Conservation (phyloP, 2,113 vertebrate genomes). For the Thalassoma bifasciatum region DNA sequence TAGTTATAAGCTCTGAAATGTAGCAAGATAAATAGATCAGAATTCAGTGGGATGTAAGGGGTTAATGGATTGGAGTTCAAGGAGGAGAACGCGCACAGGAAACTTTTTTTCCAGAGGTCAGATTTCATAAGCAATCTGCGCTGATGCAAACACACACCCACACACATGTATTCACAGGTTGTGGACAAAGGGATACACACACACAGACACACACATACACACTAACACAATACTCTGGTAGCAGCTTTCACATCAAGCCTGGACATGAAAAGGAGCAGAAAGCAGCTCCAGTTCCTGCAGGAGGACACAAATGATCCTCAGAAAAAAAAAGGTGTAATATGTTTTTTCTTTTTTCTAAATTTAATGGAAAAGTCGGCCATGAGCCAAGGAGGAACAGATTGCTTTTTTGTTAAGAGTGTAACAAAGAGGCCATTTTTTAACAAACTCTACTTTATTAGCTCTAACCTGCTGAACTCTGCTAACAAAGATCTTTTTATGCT, state of each 20-base stretch:
- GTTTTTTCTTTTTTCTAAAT: background rate
- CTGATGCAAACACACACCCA: constrained; percentile 29
- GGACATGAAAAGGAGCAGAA: constrained; percentile 6
- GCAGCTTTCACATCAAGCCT: constrained; percentile 34
- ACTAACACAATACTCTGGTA: background rate
- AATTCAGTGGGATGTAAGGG: too few species aligned
- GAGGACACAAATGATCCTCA: background rate
- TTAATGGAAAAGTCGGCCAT: background rate
- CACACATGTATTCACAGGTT: constrained; percentile 2
- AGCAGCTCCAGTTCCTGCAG: background rate
- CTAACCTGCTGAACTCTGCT: background rate
- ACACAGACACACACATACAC: background rate
- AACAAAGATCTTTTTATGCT: background rate
- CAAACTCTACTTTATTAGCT: background rate
- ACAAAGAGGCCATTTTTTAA: constrained; percentile 6
- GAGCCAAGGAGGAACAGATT: background rate
- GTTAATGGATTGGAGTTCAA: constrained; percentile 73
- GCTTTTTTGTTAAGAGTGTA: background rate
- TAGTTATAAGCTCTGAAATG: too few species aligned
- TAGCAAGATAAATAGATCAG: too few species aligned
- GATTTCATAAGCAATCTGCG: constrained; percentile 60
- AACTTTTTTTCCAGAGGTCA: constrained; percentile 68
- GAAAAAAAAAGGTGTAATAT: background rate
- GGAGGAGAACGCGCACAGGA: constrained; percentile 52
- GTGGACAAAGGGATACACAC: background rate